phyloP scores from a whole-genome alignment of 35 echinoderm and acorn worm genomes.

The Holothuria glaberrima region DNA sequence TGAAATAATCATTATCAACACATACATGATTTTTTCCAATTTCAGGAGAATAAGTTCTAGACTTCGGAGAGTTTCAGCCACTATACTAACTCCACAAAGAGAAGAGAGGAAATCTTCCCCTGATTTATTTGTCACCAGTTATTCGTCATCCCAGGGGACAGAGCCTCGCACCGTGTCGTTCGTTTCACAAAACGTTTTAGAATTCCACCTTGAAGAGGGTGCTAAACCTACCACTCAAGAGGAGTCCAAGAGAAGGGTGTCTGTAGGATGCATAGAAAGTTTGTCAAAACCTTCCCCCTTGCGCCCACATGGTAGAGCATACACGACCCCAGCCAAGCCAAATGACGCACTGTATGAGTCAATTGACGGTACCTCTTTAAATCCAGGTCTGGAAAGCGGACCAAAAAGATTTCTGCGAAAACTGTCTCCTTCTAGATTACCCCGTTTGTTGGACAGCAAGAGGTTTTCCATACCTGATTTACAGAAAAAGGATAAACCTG shows the following conservation, averaged over 20 bases:
- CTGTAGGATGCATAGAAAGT: neutral
- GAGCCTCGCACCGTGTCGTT: conserved; percentile 20
- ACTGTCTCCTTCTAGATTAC: conserved; percentile 14
- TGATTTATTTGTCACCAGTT: conserved; percentile 2
- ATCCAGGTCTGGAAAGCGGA: neutral
- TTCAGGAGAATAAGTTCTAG: conserved; percentile 39
- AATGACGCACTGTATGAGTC: conserved; percentile 37
- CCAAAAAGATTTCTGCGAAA: conserved; percentile 22
- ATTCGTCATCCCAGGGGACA: neutral
- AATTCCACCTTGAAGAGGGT: neutral
- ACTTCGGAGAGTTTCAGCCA: neutral
- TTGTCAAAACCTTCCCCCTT: neutral
- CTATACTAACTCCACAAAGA: neutral
- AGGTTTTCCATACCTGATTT: neutral
- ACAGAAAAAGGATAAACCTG: neutral
- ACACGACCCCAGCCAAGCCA: conserved; percentile 29
- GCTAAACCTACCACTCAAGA: neutral
- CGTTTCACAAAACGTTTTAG: neutral
- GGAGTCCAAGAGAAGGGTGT: neutral
- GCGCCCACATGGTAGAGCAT: conserved; percentile 29
- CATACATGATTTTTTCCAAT: neutral
- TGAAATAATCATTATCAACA: too few relatives aligned
- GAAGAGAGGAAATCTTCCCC: conserved; percentile 8
- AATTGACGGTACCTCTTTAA: conserved; percentile 4
- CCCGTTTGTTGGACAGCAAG: conserved; percentile 4